A percentile compares a stretch with the other conserved stretches of the same genome.
These are phyloP conservation scores for Diadophis punctatus DNA, from an alignment of 2,113 vertebrate genomes.

Conservation along the genomic window DNA sequence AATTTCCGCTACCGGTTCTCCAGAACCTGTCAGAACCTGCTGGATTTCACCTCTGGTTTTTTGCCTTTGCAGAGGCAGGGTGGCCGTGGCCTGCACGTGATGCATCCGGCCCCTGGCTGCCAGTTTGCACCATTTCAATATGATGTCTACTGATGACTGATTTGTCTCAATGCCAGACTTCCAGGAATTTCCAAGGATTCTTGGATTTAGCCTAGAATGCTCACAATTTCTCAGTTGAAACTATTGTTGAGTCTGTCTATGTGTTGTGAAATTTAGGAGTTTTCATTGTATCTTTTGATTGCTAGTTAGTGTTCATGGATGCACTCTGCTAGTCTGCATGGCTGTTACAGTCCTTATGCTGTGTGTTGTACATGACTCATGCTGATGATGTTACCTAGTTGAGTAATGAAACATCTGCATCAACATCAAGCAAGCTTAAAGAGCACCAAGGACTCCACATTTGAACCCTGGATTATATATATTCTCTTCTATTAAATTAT, in stretches of 20 bases:
- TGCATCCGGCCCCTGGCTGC: too few relatives aligned
- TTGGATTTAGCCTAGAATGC: not conserved
- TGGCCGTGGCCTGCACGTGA: too few relatives aligned
- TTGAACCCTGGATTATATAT: not conserved
- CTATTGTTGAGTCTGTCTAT: not conserved
- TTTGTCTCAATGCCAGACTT: not conserved
- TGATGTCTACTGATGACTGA: not conserved
- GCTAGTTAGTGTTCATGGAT: not conserved
- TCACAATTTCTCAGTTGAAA: not conserved
- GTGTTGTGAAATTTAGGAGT: not conserved
- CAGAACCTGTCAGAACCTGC: too few relatives aligned
- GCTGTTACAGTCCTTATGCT: not conserved
- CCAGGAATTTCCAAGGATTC: not conserved
- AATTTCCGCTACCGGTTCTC: too few relatives aligned
- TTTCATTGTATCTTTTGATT: not conserved
- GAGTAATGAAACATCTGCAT: not conserved
- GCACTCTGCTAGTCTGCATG: not conserved
- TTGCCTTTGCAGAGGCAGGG: too few relatives aligned
- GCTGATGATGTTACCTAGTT: not conserved
- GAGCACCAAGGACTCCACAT: not conserved
- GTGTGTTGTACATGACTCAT: not conserved
- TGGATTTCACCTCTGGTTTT: too few relatives aligned
- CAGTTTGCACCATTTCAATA: not conserved
- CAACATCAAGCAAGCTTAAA: not conserved
- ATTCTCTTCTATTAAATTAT: not conserved